Conservation (phyloP, 2,113 vertebrate species). For the Grus americana region DNA sequence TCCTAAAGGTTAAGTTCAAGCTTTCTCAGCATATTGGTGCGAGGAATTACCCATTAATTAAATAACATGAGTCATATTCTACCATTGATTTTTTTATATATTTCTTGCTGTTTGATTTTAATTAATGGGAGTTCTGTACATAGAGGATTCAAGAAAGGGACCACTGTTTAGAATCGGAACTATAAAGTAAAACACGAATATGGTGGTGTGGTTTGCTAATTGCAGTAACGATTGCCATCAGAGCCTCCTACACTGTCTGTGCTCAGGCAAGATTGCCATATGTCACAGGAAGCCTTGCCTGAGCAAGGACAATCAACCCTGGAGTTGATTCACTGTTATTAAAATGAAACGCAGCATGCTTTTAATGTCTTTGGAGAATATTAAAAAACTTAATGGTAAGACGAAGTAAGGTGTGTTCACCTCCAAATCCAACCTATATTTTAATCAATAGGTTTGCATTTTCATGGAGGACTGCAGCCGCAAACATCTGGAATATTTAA, state of each 20-base stretch:
- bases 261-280: constrained; percentile 57
- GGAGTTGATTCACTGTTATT: not conserved
- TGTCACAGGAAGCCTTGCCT: constrained; percentile 62
- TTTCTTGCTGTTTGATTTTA: constrained; percentile 61
- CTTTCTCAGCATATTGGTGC: constrained; percentile 59
- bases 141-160: constrained; percentile 45
- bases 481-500: not conserved
- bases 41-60: constrained; percentile 68
- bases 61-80: constrained; percentile 64
- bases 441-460: not conserved
- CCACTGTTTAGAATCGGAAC: constrained; percentile 52
- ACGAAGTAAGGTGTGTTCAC: not conserved
- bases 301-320: constrained; percentile 35
- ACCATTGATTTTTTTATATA: constrained; percentile 54
- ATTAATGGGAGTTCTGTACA: constrained; percentile 59
- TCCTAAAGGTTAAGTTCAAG: constrained; percentile 60
- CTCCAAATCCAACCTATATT: not conserved
- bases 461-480: not conserved
- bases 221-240: constrained; percentile 57
- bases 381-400: not conserved
- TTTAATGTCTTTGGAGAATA: not conserved
- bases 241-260: constrained; percentile 63
- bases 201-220: constrained; percentile 37
- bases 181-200: constrained; percentile 39
- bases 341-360: not conserved